phyloP scores from a whole-genome alignment of 2,113 vertebrate genomes.

The Platichthys stellatus region DNA sequence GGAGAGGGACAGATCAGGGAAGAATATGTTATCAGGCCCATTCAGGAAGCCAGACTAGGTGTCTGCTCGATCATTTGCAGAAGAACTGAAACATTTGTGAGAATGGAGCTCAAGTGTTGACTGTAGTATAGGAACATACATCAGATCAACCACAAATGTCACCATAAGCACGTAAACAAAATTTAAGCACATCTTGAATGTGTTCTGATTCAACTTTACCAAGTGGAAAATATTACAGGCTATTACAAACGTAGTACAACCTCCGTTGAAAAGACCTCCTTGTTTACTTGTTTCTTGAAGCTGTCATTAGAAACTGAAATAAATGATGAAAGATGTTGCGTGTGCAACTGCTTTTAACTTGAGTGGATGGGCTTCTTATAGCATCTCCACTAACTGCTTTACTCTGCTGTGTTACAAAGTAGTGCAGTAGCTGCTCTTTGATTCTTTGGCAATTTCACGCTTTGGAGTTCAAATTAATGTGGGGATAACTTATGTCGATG shows the following conservation, averaged over 20 bases:
- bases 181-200: too few relatives aligned
- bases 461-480: conserved; percentile 44
- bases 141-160: neutral
- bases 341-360: neutral
- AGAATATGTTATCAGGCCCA: too few relatives aligned
- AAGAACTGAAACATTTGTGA: neutral
- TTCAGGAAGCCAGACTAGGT: too few relatives aligned
- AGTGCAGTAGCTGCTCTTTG: conserved; percentile 29
- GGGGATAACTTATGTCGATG: conserved; percentile 24
- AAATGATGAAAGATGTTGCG: conserved; percentile 2
- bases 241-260: neutral
- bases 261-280: neutral
- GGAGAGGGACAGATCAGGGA: too few relatives aligned
- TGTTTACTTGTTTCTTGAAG: neutral
- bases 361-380: neutral
- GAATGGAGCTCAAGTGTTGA: neutral
- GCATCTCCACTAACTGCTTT: conserved; percentile 9
- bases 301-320: neutral
- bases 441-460: conserved; percentile 57
- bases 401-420: conserved; percentile 19
- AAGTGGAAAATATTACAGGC: neutral
- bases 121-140: neutral
- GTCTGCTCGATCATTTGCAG: neutral
- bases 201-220: too few relatives aligned
- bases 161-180: too few relatives aligned